A percentile compares a stretch with the other conserved stretches of the same genome.
These are phyloP conservation scores for Sarcophaga peregrina DNA, from an alignment of 1,140 invertebrate genomes.

Conservation along the genomic window DNA sequence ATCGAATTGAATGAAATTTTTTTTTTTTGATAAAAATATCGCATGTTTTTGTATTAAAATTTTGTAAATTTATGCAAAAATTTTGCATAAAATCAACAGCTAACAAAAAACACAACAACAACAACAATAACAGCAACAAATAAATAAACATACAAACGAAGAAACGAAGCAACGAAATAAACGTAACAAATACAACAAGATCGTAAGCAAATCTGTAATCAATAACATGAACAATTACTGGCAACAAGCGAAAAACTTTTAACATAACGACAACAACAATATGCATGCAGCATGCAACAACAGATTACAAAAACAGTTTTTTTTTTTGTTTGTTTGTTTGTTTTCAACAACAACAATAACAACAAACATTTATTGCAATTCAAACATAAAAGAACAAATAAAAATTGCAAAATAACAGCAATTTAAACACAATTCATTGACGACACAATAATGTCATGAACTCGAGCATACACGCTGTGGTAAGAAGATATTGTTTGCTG, in stretches of 20 bases:
- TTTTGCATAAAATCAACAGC: constrained; percentile 14
- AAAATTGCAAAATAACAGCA: constrained; percentile 36
- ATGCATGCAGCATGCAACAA: neutral
- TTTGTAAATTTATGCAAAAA: constrained; percentile 42
- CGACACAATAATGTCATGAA: constrained; percentile 42
- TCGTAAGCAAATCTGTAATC: constrained; percentile 34
- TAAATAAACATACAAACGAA: neutral
- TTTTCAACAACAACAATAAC: neutral
- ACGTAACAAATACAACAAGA: constrained; percentile 28
- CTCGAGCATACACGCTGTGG: constrained; percentile 37
- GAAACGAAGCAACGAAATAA: neutral
- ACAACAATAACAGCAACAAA: neutral
- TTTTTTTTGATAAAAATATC: constrained; percentile 14
- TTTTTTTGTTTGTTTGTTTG: neutral
- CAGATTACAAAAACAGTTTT: neutral
- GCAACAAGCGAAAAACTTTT: constrained; percentile 34
- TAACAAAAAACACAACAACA: neutral
- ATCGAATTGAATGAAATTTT: neutral
- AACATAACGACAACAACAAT: constrained; percentile 14
- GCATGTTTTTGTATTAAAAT: constrained; percentile 35
- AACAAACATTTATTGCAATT: neutral
- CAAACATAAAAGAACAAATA: neutral
- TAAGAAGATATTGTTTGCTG: neutral
- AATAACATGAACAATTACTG: constrained; percentile 41
- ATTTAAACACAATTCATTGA: constrained; percentile 42